phyloP scores from a whole-genome alignment of 2,113 vertebrate species.

The Hippocampus abdominalis region DNA sequence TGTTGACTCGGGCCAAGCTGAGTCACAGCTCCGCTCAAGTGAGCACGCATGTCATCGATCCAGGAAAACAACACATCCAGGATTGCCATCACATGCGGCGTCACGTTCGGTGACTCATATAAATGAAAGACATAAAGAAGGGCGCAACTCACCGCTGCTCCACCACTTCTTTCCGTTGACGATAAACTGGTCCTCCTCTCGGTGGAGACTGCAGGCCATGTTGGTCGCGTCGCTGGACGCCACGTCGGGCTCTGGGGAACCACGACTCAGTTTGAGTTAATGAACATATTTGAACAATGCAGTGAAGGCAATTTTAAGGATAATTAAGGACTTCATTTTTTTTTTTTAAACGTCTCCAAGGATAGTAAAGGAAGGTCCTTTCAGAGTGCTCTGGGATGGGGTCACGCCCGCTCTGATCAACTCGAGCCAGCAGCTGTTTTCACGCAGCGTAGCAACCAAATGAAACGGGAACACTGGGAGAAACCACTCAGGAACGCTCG shows the following conservation, averaged over 20 bases:
- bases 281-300: too few species aligned
- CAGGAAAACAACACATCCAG: slow-evolving; percentile 1
- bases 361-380: not conserved
- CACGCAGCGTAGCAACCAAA: slow-evolving; percentile 27
- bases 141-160: slow-evolving; percentile 82
- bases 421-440: slow-evolving; percentile 23
- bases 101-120: not conserved
- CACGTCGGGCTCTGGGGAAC: slow-evolving; percentile 81
- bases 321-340: too few species aligned
- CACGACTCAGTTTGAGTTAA: not conserved
- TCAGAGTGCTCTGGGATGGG: not conserved
- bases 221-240: slow-evolving; percentile 94
- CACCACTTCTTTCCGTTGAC: slow-evolving; percentile 94
- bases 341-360: too few species aligned
- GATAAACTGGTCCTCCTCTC: slow-evolving; percentile 73
- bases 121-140: not conserved
- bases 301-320: too few species aligned
- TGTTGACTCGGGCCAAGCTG: not conserved
- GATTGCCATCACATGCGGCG: not conserved
- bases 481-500: slow-evolving; percentile 18
- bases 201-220: slow-evolving; percentile 79
- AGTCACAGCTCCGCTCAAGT: not conserved
- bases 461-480: slow-evolving; percentile 18
- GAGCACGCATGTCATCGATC: not conserved
- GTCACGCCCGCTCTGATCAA: slow-evolving; percentile 34